Base-by-base conservation (phyloP, 2,113 vertebrate species). In the Muntiacus muntjak region DNA sequence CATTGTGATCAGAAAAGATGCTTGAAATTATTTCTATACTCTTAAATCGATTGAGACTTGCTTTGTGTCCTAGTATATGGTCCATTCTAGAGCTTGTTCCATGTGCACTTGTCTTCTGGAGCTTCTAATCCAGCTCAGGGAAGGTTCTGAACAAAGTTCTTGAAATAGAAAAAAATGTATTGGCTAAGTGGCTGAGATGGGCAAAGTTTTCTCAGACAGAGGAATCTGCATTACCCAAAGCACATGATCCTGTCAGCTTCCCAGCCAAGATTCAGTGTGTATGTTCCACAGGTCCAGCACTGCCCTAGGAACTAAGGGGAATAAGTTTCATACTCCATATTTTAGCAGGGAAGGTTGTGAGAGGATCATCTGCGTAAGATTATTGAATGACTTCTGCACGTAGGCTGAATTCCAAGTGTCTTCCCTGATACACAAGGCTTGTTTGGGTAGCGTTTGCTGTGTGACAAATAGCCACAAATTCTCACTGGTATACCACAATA, bases 221-320 rank as follows among this genome's bases (percentile, higher is more conserved):
- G 36, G 62, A 57, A 57, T 28, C 28, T 57, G 26, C 23, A 17
- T 40, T 19, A 67, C 62, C 30, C 62, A 21, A 82, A 57, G 33
- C 10, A 33, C 19, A 3, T 3, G 1, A 14, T 82, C 79, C 9
- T 26, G 7, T 85, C 76, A 33, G 43, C 6, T 17, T 5, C 40
- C 55, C 45, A 19, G 67, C 6, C 15, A 55, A 67, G 54, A 47
- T 36, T 64, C 86, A 19, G n/a, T 33, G 1, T 52, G 19, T 25
- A 5, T 33, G 4, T n/a, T 62, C 60, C 57, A 7, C 0, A 0
- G 10, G 28, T 13, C 60, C 17, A 52, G 5, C 54, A 7, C n/a
- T 6, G 57, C 47, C 52, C 43, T 62, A 47, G 76, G 17, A 25
- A 28, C 62, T 7, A 40, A 50, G 52, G n/a, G 9, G 33, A 30